Base-by-base conservation (phyloP, 2,888 invertebrate genomes). In the Coleophora flavipennella region DNA sequence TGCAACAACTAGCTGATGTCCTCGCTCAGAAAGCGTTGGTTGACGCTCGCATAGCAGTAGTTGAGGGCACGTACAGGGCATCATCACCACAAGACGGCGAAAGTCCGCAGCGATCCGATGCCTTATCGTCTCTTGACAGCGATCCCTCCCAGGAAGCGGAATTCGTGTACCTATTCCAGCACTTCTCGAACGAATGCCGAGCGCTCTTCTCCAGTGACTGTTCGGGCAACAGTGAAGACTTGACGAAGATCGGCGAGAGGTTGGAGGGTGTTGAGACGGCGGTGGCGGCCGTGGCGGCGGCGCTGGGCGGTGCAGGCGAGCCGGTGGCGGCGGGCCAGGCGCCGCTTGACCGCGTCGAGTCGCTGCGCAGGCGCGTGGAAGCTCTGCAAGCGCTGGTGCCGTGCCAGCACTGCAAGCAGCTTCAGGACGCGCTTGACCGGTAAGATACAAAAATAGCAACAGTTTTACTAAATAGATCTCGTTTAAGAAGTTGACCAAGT, bases 1-100 rank as follows among this genome's bases (percentile, higher is more conserved):
- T 92, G 41, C 80, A 85, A 33, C 90, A 90, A 61, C 90, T 90
- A 57, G 90, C 91, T 10, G 91, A 91, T 58, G 86, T 92, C 39
- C 81, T 91, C 35, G 91, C 91, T 26, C 91, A 91, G 53, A 92
- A 91, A 66, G 90, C 91, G 31, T 75, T 93, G 42, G 88, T 93
- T 39, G 92, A 93, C 73, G 92, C 93, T 39, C 87, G 92, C 55
- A 89, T 93, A 53, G 86, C 88, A 36, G 89, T 92, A 36, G 79
- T 92, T 35, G 88, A 87, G 51, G 89, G 89, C 42, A 87, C 87
- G 38, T 81, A 84, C 55, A 68, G 73, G 46, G 81, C 83, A 36
- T 62, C 64, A 20, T 55, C 58, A 45, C 55, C 58, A 46, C 41
- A 62, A 46, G 57, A 53, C 55, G 46, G 59, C 46, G 43, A 43